Evolutionary conservation across 2,113 vertebrate species (phyloP).

Genomic region (Charina bottae): DNA sequence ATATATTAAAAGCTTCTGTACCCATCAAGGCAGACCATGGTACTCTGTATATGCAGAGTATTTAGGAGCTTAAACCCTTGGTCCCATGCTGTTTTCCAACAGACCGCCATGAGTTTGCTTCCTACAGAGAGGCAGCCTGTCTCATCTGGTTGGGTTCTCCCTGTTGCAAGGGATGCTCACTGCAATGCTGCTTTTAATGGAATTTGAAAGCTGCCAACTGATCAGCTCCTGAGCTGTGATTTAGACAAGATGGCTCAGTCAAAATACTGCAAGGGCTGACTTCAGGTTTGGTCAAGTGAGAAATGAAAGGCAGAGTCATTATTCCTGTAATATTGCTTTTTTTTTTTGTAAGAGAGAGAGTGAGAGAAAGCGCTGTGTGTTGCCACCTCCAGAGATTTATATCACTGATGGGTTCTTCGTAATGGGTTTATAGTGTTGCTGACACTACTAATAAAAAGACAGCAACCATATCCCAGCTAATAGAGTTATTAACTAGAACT

Average conservation of each 20-base stretch:
- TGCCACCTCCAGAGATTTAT: conserved; percentile 49
- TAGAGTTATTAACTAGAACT: conserved; percentile 62
- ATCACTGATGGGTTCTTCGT: conserved; percentile 45
- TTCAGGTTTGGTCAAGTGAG: conserved; percentile 40
- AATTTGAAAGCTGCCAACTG: conserved; percentile 29
- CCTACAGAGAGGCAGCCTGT: conserved; percentile 42
- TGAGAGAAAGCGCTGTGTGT: conserved; percentile 32
- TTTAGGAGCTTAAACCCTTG: conserved; percentile 52
- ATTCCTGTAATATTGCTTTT: conserved; percentile 18
- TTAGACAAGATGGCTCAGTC: conserved; percentile 33
- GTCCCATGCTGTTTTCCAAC: conserved; percentile 46
- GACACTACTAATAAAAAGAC: conserved; percentile 50
- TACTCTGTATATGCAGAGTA: conserved; percentile 29
- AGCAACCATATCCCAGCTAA: conserved; percentile 58
- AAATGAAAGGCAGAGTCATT: background rate
- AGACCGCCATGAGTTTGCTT: conserved; percentile 47
- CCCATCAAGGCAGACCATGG: conserved; percentile 23
- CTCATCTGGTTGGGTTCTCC: background rate
- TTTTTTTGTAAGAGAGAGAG: background rate
- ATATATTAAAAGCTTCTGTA: conserved; percentile 43
- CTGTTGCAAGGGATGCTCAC: background rate
- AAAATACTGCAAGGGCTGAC: conserved; percentile 5
- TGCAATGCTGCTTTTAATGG: conserved; percentile 45
- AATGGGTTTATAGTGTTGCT: conserved; percentile 48
- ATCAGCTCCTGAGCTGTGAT: conserved; percentile 39